These are phyloP conservation scores for Nymphalis io DNA, from an alignment of 1,140 invertebrate genomes.

Conservation along the genomic window DNA sequence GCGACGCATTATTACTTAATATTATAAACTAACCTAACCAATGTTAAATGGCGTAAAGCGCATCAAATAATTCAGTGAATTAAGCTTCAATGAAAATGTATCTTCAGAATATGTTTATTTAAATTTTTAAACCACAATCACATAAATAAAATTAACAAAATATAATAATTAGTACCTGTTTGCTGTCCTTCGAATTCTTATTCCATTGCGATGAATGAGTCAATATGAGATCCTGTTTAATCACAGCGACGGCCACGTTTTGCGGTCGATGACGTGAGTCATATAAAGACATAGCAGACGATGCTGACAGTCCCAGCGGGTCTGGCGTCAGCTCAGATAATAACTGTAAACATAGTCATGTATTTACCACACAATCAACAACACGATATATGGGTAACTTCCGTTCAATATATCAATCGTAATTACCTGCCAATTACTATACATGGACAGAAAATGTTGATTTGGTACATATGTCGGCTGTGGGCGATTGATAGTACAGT, in stretches of 20 bases:
- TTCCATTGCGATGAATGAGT: slow-evolving; percentile 87
- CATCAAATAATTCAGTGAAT: no score
- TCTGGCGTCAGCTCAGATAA: slow-evolving; percentile 87
- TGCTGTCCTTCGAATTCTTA: slow-evolving; percentile 71
- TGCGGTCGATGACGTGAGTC: slow-evolving; percentile 87
- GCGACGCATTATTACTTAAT: no score
- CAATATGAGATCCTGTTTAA: slow-evolving; percentile 84
- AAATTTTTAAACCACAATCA: no score
- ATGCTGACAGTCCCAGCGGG: slow-evolving; percentile 86
- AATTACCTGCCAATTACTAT: slow-evolving; percentile 95
- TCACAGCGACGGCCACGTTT: slow-evolving; percentile 81
- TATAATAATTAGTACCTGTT: slow-evolving; percentile 62
- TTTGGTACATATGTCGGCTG: slow-evolving; percentile 97
- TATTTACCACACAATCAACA: slow-evolving; percentile 49
- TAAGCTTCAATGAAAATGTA: no score
- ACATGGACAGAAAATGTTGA: slow-evolving; percentile 97
- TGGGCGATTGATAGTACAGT: slow-evolving; percentile 94
- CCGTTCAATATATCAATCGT: slow-evolving; percentile 30
- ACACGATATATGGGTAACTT: slow-evolving; percentile 2
- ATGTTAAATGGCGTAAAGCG: no score
- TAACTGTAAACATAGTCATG: slow-evolving; percentile 79
- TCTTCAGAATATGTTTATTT: no score
- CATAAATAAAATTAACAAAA: neutral
- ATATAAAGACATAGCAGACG: slow-evolving; percentile 85
- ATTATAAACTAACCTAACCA: no score